Evolutionary conservation across 2,888 invertebrate species (phyloP).

Genomic region (Clivina fossor): DNA sequence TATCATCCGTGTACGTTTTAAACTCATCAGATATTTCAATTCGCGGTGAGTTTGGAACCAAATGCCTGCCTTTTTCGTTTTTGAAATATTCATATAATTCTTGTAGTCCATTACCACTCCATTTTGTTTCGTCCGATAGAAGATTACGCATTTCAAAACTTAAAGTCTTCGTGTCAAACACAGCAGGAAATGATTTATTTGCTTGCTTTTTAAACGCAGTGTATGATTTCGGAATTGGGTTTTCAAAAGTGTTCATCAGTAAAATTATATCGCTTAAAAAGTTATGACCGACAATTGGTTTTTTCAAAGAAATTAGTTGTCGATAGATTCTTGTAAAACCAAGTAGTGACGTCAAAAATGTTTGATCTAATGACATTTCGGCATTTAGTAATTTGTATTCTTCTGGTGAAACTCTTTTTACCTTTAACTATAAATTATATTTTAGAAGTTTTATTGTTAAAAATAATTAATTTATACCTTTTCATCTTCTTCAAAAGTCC

Average conservation of each 20-base stretch:
- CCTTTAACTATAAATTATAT: constrained; percentile 44
- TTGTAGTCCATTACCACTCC: constrained; percentile 58
- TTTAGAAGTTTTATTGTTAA: no score
- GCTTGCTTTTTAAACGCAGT: constrained; percentile 65
- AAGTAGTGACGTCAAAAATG: constrained; percentile 39
- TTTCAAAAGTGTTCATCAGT: constrained; percentile 71
- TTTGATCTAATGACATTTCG: constrained; percentile 36
- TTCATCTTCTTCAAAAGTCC: constrained; percentile 46
- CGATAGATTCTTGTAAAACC: constrained; percentile 71
- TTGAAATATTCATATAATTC: constrained; percentile 64
- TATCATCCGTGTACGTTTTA: constrained; percentile 39
- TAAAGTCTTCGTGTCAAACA: constrained; percentile 76
- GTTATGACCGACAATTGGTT: constrained; percentile 79
- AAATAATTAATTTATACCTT: constrained; percentile 10
- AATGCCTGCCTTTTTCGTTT: constrained; percentile 51
- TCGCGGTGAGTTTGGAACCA: constrained; percentile 51
- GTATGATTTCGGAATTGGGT: constrained; percentile 67
- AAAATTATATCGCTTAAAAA: constrained; percentile 69
- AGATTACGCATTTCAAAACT: constrained; percentile 59
- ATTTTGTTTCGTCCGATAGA: constrained; percentile 55
- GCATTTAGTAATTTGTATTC: constrained; percentile 45
- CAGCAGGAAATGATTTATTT: constrained; percentile 62
- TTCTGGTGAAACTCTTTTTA: constrained; percentile 48
- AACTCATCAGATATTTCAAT: constrained; percentile 46
- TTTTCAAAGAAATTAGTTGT: constrained; percentile 60